phyloP scores from a whole-genome alignment of 2,113 vertebrate genomes.

The Neoarius graeffei region DNA sequence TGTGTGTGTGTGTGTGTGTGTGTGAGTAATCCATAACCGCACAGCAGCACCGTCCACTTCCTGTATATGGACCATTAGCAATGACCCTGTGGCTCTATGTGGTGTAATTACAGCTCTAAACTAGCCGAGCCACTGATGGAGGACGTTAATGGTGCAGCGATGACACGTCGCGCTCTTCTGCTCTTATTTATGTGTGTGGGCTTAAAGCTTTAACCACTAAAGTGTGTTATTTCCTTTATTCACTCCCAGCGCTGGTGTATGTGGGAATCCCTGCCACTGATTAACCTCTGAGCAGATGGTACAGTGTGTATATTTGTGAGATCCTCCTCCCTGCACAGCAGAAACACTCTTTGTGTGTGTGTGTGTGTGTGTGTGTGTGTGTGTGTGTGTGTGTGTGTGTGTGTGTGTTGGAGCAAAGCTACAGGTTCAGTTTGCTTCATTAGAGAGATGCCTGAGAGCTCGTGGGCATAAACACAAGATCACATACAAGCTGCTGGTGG shows the following conservation, averaged over 20 bases:
- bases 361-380: too few species aligned
- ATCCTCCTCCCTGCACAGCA: slow-evolving; percentile 62
- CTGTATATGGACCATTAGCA: slow-evolving; percentile 27
- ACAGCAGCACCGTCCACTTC: slow-evolving; percentile 21
- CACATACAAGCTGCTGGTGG: slow-evolving; percentile 23
- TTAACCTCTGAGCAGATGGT: slow-evolving; percentile 64
- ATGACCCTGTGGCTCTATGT: background rate
- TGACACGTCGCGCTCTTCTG: background rate
- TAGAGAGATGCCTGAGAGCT: slow-evolving; percentile 27
- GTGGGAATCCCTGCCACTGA: slow-evolving; percentile 44
- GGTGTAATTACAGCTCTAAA: slow-evolving; percentile 29
- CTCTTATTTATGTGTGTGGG: slow-evolving; percentile 37
- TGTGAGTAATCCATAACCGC: slow-evolving; percentile 9
- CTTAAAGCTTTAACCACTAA: slow-evolving; percentile 20
- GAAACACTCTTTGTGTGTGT: slow-evolving; percentile 15
- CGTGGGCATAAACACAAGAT: slow-evolving; percentile 16
- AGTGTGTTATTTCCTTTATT: slow-evolving; percentile 42
- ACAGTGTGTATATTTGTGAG: slow-evolving; percentile 7
- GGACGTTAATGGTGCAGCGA: background rate
- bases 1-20: background rate
- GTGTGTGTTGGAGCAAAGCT: slow-evolving; percentile 3
- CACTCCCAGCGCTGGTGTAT: slow-evolving; percentile 10
- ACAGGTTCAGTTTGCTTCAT: slow-evolving; percentile 27
- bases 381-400: too few species aligned
- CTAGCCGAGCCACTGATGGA: slow-evolving; percentile 11